Conservation (phyloP, 2,113 vertebrate genomes). For the Ammodramus savannarum region DNA sequence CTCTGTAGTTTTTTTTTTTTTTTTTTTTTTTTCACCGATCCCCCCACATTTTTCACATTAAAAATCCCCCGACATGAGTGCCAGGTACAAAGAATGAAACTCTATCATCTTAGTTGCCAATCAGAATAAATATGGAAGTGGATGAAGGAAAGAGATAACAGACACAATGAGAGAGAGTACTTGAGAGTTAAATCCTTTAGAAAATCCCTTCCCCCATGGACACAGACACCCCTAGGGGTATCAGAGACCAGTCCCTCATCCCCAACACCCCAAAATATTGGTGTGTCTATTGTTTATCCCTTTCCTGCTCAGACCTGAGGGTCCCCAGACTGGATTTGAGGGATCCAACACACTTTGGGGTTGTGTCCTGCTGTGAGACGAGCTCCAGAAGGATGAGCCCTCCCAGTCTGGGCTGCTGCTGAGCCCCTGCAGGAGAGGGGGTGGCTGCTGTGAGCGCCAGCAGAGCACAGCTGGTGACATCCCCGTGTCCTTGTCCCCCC, state of each 20-base stretch:
- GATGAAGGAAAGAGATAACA: neutral
- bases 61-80: neutral
- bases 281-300: neutral
- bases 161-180: neutral
- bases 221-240: neutral
- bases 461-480: neutral
- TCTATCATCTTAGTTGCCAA: neutral
- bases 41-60: neutral
- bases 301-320: neutral
- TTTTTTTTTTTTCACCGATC: neutral
- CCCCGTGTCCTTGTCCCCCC: neutral
- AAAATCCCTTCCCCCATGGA: neutral
- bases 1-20: no score
- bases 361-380: neutral
- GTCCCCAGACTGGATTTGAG: neutral
- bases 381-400: neutral
- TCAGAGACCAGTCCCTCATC: neutral
- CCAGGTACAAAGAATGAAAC: neutral
- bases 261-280: neutral
- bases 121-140: neutral
- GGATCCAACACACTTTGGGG: neutral
- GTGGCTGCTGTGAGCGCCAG: neutral
- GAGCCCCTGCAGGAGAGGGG: neutral
- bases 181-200: neutral
- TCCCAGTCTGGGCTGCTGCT: accelerated